Base-by-base conservation (phyloP, 2,888 invertebrate genomes). In the Camponotus fellah region DNA sequence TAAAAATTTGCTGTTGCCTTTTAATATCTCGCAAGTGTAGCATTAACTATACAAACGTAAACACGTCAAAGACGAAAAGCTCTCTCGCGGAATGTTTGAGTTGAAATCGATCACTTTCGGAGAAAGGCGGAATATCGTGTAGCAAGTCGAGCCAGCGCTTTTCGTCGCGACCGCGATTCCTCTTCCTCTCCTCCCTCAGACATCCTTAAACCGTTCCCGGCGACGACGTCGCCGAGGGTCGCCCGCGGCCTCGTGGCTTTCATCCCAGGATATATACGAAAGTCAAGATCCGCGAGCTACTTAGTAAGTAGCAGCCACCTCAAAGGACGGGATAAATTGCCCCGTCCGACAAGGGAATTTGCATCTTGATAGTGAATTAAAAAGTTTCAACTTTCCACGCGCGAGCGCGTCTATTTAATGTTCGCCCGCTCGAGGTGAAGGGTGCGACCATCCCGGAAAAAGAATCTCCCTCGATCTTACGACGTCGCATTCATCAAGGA, bases 341-440 rank as follows among this genome's bases (percentile, higher is more conserved):
- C 87, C 86, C 87, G 82, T 87, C 91, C 88, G 89, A 89, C 92
- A 90, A 91, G 91, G 83, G 92, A 92, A 93, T 93, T 93, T 92
- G 92, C 93, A 93, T 93, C 91, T 93, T 92, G 92, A 93, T 92
- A 91, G 92, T 92, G 92, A 92, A 93, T 92, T 92, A 91, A 93
- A 93, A 93, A 92, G 91, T 92, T 93, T 91, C 85, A 82, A 65
- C 84, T 87, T 88, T 85, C 85, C 60, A 65, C 64, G 56, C 68
- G 76, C 75, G 82, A 56, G 68, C 84, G 76, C 84, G 87, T 85
- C 88, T 87, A 86, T 90, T 85, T 88, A 90, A 88, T 87, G 87
- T 84, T 80, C 69, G 72, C 66, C 43, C 79, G 77, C 77, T 43
- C 75, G 83, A 76, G 80, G 76, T 74, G 83, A 77, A 64, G 85